phyloP scores from a whole-genome alignment of 1,140 invertebrate genomes.

The Oscheius sp. region DNA sequence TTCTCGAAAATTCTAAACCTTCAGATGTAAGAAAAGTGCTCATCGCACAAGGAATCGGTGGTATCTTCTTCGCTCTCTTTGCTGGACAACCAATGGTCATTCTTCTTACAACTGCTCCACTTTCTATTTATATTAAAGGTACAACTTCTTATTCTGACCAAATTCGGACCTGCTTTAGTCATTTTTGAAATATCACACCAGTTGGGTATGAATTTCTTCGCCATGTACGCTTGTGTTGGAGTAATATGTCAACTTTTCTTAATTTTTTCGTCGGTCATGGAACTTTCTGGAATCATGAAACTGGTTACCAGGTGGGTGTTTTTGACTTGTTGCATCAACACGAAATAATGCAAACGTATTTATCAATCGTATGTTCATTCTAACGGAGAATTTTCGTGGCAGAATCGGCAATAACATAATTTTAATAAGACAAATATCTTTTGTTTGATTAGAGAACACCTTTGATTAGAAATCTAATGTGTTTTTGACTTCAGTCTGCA shows the following conservation, averaged over 20 bases:
- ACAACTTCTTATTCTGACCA: not conserved
- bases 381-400: no score
- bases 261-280: slow-evolving; percentile 68
- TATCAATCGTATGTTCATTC: no score
- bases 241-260: slow-evolving; percentile 70
- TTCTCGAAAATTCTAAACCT: slow-evolving; percentile 25
- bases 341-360: no score
- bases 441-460: no score
- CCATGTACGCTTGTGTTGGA: slow-evolving; percentile 70
- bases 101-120: slow-evolving; percentile 70
- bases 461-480: no score
- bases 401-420: no score
- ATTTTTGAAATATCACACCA: slow-evolving; percentile 68
- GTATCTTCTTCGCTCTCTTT: slow-evolving; percentile 68
- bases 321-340: not conserved
- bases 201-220: slow-evolving; percentile 68
- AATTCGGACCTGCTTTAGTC: slow-evolving; percentile 63
- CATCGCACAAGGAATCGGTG: slow-evolving; percentile 70
- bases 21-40: slow-evolving; percentile 70
- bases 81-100: slow-evolving; percentile 71
- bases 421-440: no score
- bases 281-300: slow-evolving; percentile 69
- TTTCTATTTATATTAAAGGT: slow-evolving; percentile 72
- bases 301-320: slow-evolving; percentile 66
- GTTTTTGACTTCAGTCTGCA: no score